These are phyloP conservation scores for Channa striata DNA, from an alignment of 2,797 vertebrate species.

Conservation along the genomic window DNA sequence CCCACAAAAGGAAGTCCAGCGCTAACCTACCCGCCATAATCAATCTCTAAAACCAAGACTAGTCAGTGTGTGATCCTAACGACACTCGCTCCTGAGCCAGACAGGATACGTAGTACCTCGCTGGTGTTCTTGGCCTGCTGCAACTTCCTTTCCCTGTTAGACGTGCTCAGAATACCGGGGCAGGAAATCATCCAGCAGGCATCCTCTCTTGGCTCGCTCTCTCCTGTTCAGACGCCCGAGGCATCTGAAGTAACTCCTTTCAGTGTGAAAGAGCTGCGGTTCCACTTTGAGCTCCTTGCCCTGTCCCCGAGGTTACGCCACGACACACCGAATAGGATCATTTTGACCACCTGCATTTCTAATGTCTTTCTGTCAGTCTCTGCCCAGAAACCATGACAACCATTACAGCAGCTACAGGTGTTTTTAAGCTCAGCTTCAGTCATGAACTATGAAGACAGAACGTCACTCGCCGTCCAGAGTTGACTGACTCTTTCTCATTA, in stretches of 20 bases:
- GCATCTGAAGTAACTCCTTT: conserved; percentile 19
- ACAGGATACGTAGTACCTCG: conserved; percentile 3
- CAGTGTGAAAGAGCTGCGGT: neutral
- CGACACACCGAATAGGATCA: neutral
- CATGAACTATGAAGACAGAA: too few species aligned
- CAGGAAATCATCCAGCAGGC: neutral
- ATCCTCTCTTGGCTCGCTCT: neutral
- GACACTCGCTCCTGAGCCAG: conserved; percentile 1
- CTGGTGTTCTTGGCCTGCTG: neutral
- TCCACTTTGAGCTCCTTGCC: neutral
- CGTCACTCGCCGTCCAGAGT: neutral
- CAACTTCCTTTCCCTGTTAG: neutral
- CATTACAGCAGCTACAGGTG: neutral
- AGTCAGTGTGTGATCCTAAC: too few species aligned
- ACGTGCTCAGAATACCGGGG: conserved; percentile 2
- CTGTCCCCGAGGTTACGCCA: neutral
- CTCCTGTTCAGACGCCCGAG: conserved; percentile 10
- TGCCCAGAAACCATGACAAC: too few species aligned
- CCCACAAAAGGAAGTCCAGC: too few species aligned
- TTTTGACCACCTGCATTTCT: neutral
- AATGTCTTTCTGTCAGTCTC: too few species aligned
- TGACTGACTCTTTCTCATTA: too few species aligned
- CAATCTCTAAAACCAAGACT: too few species aligned
- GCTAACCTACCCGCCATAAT: too few species aligned
- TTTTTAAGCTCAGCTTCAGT: neutral